These are phyloP conservation scores for Drosophila meridiana DNA, from an alignment of 2,888 invertebrate species.

Conservation along the genomic window DNA sequence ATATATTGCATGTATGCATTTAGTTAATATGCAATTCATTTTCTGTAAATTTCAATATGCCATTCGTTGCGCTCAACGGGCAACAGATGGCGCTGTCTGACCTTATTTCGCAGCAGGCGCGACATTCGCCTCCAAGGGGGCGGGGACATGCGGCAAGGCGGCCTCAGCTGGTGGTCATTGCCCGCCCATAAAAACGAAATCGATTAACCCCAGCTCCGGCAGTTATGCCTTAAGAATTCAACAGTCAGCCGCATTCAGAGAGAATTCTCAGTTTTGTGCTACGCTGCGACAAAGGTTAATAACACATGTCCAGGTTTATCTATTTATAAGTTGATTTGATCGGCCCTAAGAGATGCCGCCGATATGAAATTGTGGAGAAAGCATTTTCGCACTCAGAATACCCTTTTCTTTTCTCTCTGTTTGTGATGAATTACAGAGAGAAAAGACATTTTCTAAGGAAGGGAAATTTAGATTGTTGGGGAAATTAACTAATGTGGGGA, in stretches of 20 bases:
- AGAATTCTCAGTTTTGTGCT: not conserved
- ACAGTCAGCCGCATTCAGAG: not conserved
- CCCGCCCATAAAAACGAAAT: conserved; percentile 12
- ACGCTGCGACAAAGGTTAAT: conserved; percentile 7
- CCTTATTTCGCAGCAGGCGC: conserved; percentile 22
- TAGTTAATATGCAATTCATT: conserved; percentile 36
- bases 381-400: not conserved
- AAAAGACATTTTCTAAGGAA: not conserved
- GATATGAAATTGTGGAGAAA: not conserved
- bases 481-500: not conserved
- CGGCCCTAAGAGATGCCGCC: not conserved
- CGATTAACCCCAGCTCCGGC: conserved; percentile 3
- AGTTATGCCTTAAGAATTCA: not conserved
- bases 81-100: conserved; percentile 14
- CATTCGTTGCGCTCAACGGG: conserved; percentile 9
- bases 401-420: not conserved
- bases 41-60: conserved; percentile 2
- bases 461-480: not conserved
- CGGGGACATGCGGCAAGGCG: not conserved
- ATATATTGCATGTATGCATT: too few relatives aligned
- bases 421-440: too few relatives aligned
- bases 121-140: not conserved
- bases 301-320: conserved; percentile 3
- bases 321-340: conserved; percentile 7
- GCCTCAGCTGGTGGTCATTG: conserved; percentile 19